phyloP scores from a whole-genome alignment of 2,113 vertebrate genomes.

The Takifugu flavidus region DNA sequence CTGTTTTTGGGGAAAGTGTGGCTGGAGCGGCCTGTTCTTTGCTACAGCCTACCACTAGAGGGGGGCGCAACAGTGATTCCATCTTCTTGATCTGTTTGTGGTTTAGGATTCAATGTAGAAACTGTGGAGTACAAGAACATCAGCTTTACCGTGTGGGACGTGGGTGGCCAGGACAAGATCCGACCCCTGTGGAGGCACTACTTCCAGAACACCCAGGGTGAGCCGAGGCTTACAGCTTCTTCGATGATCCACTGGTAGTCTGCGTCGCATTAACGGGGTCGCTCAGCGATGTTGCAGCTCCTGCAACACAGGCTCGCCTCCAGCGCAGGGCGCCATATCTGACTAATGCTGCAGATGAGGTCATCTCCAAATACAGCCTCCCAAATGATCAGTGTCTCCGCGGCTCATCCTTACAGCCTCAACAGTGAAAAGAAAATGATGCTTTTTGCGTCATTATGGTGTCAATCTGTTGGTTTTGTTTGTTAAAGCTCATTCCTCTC shows the following conservation, averaged over 20 bases:
- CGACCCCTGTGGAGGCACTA: conserved; percentile 97
- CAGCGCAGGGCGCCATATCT: conserved; percentile 28
- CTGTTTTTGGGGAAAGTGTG: too few species aligned
- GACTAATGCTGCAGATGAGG: conserved; percentile 45
- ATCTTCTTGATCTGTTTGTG: conserved; percentile 3
- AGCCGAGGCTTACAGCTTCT: conserved; percentile 12
- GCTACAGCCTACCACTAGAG: too few species aligned
- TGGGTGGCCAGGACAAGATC: conserved; percentile 98
- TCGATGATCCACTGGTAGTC: conserved; percentile 1
- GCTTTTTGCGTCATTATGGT: conserved; percentile 5
- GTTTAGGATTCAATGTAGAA: conserved; percentile 91
- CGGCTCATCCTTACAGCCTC: not conserved
- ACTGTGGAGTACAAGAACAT: conserved; percentile 98
- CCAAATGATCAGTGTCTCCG: conserved; percentile 5
- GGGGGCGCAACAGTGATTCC: too few species aligned
- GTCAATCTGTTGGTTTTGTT: not conserved
- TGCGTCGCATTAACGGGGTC: conserved; percentile 1
- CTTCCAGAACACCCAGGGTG: conserved; percentile 98
- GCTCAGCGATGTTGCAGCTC: conserved; percentile 11
- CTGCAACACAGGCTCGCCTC: conserved; percentile 26
- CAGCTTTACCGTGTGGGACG: conserved; percentile 98
- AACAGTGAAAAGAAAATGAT: not conserved
- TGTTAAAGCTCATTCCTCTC: not conserved
- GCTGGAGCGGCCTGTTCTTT: too few species aligned
- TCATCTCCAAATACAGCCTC: conserved; percentile 31